Evolutionary conservation across 2,113 vertebrate genomes (phyloP).

Genomic region (Oxyruncus cristatus): DNA sequence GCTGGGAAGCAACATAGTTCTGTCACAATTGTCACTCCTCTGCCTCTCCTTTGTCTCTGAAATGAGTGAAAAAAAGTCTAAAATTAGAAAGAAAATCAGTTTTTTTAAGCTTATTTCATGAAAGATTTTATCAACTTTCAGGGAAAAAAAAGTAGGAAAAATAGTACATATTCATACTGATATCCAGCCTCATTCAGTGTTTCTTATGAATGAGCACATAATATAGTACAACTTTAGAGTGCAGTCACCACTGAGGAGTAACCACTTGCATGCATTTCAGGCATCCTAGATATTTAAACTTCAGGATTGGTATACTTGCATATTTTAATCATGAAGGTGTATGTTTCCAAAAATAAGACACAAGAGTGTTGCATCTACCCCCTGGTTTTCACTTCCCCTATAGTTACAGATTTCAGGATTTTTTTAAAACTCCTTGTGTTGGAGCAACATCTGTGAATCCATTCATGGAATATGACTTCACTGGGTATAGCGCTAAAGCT

Average conservation of each 20-base stretch:
- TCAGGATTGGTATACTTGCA: background rate
- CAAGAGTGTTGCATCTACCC: background rate
- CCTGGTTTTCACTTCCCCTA: background rate
- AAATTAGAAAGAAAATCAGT: background rate
- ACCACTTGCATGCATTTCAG: background rate
- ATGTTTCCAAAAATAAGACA: background rate
- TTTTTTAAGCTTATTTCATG: background rate
- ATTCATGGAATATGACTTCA: background rate
- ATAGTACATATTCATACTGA: background rate
- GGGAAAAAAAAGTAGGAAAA: background rate
- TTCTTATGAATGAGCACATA: background rate
- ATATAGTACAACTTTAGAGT: accelerated
- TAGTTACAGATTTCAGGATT: background rate
- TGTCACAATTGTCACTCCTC: background rate
- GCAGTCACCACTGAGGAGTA: background rate
- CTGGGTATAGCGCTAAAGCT: background rate
- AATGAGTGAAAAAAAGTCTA: background rate
- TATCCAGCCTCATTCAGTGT: background rate
- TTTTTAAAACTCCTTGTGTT: background rate
- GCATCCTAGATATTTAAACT: background rate
- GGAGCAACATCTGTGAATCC: background rate
- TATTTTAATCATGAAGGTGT: background rate
- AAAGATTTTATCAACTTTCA: background rate
- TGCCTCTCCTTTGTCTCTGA: background rate
- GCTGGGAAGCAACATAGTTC: background rate